Base-by-base conservation (phyloP, 2,113 vertebrate species). In the Lynx canadensis region DNA sequence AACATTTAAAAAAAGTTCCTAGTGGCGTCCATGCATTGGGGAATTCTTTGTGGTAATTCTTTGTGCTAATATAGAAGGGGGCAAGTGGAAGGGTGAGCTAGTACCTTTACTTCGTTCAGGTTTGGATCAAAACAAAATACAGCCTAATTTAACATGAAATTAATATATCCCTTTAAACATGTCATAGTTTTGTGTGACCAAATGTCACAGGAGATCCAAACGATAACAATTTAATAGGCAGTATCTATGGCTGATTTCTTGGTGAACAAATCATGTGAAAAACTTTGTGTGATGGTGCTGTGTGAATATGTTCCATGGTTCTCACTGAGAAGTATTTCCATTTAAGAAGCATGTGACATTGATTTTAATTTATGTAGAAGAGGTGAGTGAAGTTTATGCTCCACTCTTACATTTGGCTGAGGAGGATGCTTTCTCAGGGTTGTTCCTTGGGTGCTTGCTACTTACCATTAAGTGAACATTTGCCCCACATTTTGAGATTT, bases 141-240 rank as follows among this genome's bases (percentile, higher is more conserved):
- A 14, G 0, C 48, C 45, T 33, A 63, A 55, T 55, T 92, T 57
- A n/a, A 60, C 5, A 31, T 3, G 15, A 11, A 50, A 33, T n/a
- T 57, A 66, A 65, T 38, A 36, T 27, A 50, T 27, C 31, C 15
- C 63, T 96, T 83, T 80, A 69, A 41, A 18, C 12, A 31, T 16
- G 27, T 65, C n/a, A 45, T 21, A 12, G 9, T 27, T 71, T 69
- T 82, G 14, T 71, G 36, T 65, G 36, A 38, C 73, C 45, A 7
- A 63, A 45, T 76, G 31, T 65, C 63, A 87, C 14, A 66, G 27
- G 88, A 80, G 48, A 63, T 65, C 45, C 92, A 92, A 93, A 78
- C 50, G 10, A 27, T 55, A 84, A 33, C 31, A 63, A 78, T 66
- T 27, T 87, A 18, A 86, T 36, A 12, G 36, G 45, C 9, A 16